Conservation (phyloP, 2,113 vertebrate species). For the Vanacampus margaritifer region DNA sequence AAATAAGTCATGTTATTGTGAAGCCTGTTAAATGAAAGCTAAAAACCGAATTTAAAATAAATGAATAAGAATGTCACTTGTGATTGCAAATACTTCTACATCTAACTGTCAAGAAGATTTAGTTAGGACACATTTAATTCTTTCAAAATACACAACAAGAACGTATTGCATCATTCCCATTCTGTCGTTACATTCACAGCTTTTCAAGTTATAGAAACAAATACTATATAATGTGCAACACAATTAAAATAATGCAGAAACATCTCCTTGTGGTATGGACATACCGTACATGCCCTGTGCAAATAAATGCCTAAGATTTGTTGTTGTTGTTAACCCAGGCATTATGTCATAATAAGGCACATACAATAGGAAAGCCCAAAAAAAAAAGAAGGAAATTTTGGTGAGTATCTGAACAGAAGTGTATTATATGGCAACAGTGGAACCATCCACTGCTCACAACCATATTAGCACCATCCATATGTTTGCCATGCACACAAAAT, state of each 20-base stretch:
- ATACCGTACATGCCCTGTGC: too few species aligned
- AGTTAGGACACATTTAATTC: neutral
- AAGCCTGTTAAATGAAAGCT: neutral
- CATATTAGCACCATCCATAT: too few species aligned
- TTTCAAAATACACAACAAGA: slow-evolving; percentile 20
- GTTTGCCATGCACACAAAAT: too few species aligned
- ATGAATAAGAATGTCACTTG: neutral
- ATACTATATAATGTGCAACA: slow-evolving; percentile 15
- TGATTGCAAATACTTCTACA: neutral
- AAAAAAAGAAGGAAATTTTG: too few species aligned
- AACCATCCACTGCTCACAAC: too few species aligned
- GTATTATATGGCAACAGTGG: too few species aligned
- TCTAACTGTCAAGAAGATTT: neutral
- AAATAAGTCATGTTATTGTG: neutral
- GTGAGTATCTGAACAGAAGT: too few species aligned
- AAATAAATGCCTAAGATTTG: too few species aligned
- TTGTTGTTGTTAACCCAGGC: too few species aligned
- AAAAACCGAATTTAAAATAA: neutral
- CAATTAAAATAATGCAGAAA: slow-evolving; percentile 17
- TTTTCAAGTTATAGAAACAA: slow-evolving; percentile 14
- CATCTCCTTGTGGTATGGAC: slow-evolving; percentile 4
- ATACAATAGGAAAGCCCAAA: too few species aligned
- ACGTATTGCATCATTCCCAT: slow-evolving; percentile 31
- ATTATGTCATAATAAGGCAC: too few species aligned
- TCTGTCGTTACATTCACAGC: slow-evolving; percentile 33